Base-by-base conservation (phyloP, 2,888 invertebrate genomes). In the Crematogaster levior region DNA sequence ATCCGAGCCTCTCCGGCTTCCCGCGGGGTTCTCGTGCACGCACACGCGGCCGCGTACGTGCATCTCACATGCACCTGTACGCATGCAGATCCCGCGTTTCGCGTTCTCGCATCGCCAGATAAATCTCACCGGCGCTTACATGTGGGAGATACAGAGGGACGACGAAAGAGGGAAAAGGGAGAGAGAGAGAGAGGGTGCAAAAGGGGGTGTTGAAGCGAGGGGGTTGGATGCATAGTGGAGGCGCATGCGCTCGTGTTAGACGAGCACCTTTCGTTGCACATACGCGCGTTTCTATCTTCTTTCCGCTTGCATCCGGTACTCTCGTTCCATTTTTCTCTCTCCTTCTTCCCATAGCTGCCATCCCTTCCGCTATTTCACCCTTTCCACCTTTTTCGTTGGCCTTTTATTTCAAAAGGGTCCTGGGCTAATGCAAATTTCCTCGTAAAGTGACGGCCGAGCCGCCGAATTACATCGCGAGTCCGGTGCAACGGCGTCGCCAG, bases 101-200 rank as follows among this genome's bases (percentile, higher is more conserved):
- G 86, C 89, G 91, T 92, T 92, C 91, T 92, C 91, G 90, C 92
- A 93, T 92, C 91, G 93, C 85, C 91, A 91, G 93, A 94, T 94
- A 94, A 93, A 93, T 93, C 93, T 93, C 92, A 83, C 90, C 89
- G 92, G 91, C 91, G 92, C 91, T 93, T 92, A 92, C 91, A 91
- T 90, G 90, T 85, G 88, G 21, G 48, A 51, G 70, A 72, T 27
- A 81, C 37, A 61, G 61, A 68, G 37, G 24, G 84, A 79, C 83
- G 51, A 85, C 63, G 75, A 61, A 60, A 43, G 24, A 37, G 53
- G 43, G 68, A 58, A n/a, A 58, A 63, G 37, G 68, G 56, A 30
- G 43, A 30, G 34, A 65, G 61, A 43, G 9, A 48, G 6, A 60
- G 73, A 40, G 43, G 43, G 73, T 37, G 73, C 48, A 80, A 72